These are phyloP conservation scores for Rhagoletis pomonella DNA, from an alignment of 1,140 invertebrate species.

Conservation along the genomic window DNA sequence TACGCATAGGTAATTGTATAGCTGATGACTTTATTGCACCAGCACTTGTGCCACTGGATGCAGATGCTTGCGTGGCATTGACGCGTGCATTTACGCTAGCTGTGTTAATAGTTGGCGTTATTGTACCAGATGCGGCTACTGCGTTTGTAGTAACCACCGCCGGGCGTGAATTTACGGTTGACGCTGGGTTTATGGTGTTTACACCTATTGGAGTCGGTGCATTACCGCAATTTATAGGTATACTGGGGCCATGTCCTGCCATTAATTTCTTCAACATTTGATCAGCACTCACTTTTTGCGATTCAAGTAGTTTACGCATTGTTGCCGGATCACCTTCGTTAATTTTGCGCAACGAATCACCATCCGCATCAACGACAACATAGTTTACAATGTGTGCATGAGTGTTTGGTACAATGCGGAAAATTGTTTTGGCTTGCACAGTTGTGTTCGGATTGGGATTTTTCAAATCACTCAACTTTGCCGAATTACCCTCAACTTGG, in stretches of 20 bases:
- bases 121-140: not conserved
- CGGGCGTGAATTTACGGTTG: not conserved
- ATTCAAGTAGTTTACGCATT: slow-evolving; percentile 56
- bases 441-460: slow-evolving; percentile 21
- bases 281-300: slow-evolving; percentile 57
- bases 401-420: slow-evolving; percentile 58
- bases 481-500: slow-evolving; percentile 55
- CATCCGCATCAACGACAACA: slow-evolving; percentile 57
- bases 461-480: slow-evolving; percentile 55
- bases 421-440: slow-evolving; percentile 51
- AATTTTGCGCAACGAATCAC: slow-evolving; percentile 56
- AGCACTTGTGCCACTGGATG: too few relatives aligned
- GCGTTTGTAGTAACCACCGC: not conserved
- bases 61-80: not conserved
- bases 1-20: slow-evolving; percentile 56
- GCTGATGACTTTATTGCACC: not conserved
- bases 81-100: not conserved
- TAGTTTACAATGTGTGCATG: slow-evolving; percentile 59
- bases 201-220: slow-evolving; percentile 37
- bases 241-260: slow-evolving; percentile 54
- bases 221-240: not conserved
- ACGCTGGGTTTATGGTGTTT: slow-evolving; percentile 2
- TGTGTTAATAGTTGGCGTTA: not conserved
- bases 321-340: slow-evolving; percentile 58
- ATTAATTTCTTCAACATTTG: slow-evolving; percentile 58